These are phyloP conservation scores for Malurus melanocephalus DNA, from an alignment of 2,113 vertebrate species.

Conservation along the genomic window DNA sequence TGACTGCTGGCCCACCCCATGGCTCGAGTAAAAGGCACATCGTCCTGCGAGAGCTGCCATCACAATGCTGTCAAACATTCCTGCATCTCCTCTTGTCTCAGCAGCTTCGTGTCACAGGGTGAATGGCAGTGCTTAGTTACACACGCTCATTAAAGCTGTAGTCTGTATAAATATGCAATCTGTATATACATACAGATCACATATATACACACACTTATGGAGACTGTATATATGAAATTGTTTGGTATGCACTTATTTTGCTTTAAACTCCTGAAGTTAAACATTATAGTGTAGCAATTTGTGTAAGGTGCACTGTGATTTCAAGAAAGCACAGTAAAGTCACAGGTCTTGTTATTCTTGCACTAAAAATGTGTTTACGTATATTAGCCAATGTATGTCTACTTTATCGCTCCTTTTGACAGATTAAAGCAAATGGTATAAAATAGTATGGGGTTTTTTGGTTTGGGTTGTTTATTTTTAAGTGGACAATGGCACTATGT, in stretches of 20 bases:
- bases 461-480: constrained; percentile 69
- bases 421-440: constrained; percentile 73
- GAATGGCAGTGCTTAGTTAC: constrained; percentile 39
- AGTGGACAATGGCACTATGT: constrained; percentile 76
- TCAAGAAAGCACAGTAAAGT: constrained; percentile 84
- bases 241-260: constrained; percentile 80
- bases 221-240: constrained; percentile 80
- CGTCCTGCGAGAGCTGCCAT: not conserved
- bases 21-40: not conserved
- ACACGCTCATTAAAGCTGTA: constrained; percentile 47
- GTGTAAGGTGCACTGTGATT: constrained; percentile 85
- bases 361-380: constrained; percentile 86
- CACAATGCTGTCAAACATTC: not conserved
- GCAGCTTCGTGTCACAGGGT: constrained; percentile 48
- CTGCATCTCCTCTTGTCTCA: constrained; percentile 2
- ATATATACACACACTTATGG: constrained; percentile 67
- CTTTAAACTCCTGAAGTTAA: constrained; percentile 74
- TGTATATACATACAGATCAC: constrained; percentile 70
- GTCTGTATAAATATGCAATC: constrained; percentile 70
- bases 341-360: constrained; percentile 85
- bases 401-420: constrained; percentile 76
- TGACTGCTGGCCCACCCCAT: not conserved
- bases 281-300: constrained; percentile 80
- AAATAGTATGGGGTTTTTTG: constrained; percentile 60
- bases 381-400: constrained; percentile 83